Conservation (phyloP, 2,113 vertebrate genomes). For the Pipa parva region DNA sequence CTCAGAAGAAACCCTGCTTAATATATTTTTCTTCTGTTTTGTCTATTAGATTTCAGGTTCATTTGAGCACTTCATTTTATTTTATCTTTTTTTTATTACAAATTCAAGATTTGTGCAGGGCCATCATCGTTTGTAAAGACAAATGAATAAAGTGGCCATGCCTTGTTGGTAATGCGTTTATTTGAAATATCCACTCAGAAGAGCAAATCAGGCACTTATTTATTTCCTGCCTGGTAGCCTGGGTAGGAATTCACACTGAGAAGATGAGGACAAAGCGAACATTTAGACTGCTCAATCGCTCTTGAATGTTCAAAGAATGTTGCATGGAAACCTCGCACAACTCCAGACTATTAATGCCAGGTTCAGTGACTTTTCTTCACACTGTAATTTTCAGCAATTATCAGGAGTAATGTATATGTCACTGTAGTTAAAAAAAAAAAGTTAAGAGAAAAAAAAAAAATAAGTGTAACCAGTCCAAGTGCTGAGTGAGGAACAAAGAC, state of each 20-base stretch:
- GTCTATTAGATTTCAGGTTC: neutral
- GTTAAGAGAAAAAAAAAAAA: too few relatives aligned
- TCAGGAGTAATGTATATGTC: constrained; percentile 41
- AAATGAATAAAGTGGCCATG: constrained; percentile 7
- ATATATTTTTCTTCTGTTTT: neutral
- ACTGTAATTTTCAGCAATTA: constrained; percentile 52
- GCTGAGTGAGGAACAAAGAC: constrained; percentile 22
- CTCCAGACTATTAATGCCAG: constrained; percentile 43
- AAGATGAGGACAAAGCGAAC: constrained; percentile 14
- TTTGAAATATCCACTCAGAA: constrained; percentile 2
- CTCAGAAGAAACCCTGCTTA: neutral
- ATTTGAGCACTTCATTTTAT: too few relatives aligned
- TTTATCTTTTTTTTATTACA: neutral
- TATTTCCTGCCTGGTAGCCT: neutral
- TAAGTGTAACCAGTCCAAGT: constrained; percentile 18
- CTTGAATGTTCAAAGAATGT: neutral
- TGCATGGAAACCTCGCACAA: constrained; percentile 39
- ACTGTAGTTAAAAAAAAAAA: constrained; percentile 37
- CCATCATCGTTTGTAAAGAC: neutral
- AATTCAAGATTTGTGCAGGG: neutral
- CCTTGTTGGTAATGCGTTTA: neutral
- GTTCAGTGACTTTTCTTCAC: constrained; percentile 45
- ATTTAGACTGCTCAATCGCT: neutral
- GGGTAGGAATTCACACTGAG: constrained; percentile 16
- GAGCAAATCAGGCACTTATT: constrained; percentile 1